phyloP scores from a whole-genome alignment of 2,797 vertebrate species.

The Pipistrellus pygmaeus region DNA sequence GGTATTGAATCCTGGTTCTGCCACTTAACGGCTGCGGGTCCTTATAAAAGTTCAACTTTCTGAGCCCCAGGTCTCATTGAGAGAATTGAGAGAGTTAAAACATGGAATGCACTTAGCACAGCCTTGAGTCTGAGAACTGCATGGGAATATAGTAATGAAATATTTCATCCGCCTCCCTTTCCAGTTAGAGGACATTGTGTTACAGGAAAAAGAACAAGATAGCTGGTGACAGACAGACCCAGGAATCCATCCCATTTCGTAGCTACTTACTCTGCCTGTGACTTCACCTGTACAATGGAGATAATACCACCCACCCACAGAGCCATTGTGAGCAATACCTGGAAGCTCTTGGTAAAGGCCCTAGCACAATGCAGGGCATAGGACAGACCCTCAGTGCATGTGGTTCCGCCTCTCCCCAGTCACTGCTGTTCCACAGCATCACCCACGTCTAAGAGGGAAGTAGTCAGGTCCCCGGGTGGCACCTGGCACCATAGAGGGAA shows the following conservation, averaged over 20 bases:
- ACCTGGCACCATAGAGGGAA: background rate
- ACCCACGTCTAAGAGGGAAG: background rate
- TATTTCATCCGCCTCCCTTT: background rate
- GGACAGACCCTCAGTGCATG: background rate
- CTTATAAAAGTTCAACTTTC: background rate
- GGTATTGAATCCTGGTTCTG: background rate
- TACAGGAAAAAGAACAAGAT: background rate
- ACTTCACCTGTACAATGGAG: background rate
- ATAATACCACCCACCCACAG: background rate
- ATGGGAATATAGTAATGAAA: background rate
- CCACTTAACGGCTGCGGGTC: background rate
- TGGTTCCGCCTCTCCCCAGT: background rate
- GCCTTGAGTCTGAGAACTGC: background rate
- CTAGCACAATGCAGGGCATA: rapidly evolving
- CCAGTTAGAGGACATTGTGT: background rate
- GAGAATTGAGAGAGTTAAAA: constrained; percentile 9
- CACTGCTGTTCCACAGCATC: background rate
- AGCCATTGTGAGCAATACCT: background rate
- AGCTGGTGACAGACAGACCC: background rate
- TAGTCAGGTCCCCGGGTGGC: background rate
- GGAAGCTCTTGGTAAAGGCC: background rate
- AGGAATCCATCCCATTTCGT: background rate
- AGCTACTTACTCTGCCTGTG: background rate
- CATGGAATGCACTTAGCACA: background rate
- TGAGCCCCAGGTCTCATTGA: background rate